Evolutionary conservation across 2,888 invertebrate genomes (phyloP).

Genomic region (Chrysolina haemoptera): DNA sequence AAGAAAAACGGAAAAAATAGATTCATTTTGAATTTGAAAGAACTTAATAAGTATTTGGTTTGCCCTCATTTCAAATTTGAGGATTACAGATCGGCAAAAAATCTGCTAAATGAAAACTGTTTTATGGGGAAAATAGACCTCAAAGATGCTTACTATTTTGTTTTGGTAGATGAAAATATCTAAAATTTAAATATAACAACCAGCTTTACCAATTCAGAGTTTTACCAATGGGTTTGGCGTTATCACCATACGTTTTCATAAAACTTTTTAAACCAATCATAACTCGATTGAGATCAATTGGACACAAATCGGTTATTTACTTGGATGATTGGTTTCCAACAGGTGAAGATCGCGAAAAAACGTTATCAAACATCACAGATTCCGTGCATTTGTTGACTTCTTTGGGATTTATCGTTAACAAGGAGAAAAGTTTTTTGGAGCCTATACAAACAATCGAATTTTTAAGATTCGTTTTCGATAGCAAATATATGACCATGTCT

Average conservation of each 20-base stretch:
- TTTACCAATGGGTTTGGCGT: neutral
- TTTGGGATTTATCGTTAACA: neutral
- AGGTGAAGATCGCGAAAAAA: neutral
- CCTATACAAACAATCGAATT: neutral
- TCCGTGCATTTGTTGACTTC: neutral
- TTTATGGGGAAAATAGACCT: constrained; percentile 9
- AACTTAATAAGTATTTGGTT: constrained; percentile 9
- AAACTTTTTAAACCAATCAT: too few relatives aligned
- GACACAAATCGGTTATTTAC: neutral
- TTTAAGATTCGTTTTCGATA: neutral
- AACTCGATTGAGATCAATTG: neutral
- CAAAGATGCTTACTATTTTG: constrained; percentile 15
- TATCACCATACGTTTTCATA: neutral
- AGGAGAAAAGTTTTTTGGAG: neutral
- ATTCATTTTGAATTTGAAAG: constrained; percentile 12
- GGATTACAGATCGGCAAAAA: constrained; percentile 3
- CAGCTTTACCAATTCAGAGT: neutral
- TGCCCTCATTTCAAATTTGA: neutral
- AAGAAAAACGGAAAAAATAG: neutral
- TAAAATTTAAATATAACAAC: neutral
- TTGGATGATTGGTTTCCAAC: neutral
- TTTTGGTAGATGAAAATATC: neutral
- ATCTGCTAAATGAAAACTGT: neutral
- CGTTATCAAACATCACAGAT: too few relatives aligned
- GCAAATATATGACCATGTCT: neutral